These are phyloP conservation scores for Ariopsis seemanni DNA, from an alignment of 2,113 vertebrate genomes.

Conservation along the genomic window DNA sequence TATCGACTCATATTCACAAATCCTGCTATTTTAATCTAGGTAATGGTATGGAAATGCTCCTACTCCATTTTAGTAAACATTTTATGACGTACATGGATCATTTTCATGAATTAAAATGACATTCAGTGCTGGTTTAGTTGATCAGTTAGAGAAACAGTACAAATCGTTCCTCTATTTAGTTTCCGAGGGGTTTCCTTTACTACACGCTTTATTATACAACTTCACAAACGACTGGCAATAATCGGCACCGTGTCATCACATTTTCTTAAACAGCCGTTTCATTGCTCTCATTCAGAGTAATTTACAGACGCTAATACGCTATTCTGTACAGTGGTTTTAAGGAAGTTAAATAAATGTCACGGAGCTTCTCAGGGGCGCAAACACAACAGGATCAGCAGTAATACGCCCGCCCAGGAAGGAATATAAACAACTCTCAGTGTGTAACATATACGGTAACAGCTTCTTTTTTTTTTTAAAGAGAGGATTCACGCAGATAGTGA, in stretches of 20 bases:
- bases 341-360: conserved; percentile 25
- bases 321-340: background rate
- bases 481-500: background rate
- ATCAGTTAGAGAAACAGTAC: background rate
- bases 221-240: background rate
- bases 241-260: background rate
- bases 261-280: conserved; percentile 7
- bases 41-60: background rate
- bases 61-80: background rate
- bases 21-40: background rate
- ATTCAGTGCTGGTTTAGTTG: background rate
- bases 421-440: background rate
- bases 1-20: background rate
- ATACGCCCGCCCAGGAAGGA: background rate
- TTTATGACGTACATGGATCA: background rate
- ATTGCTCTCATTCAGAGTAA: background rate
- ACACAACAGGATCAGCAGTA: background rate
- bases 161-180: background rate
- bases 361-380: background rate
- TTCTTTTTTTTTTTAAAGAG: background rate
- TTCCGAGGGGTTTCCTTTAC: background rate
- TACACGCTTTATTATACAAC: background rate
- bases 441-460: background rate
- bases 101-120: background rate
- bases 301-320: conserved; percentile 1